Conservation (phyloP, 2,888 invertebrate genomes). For the Ptycholaimellus sp. region DNA sequence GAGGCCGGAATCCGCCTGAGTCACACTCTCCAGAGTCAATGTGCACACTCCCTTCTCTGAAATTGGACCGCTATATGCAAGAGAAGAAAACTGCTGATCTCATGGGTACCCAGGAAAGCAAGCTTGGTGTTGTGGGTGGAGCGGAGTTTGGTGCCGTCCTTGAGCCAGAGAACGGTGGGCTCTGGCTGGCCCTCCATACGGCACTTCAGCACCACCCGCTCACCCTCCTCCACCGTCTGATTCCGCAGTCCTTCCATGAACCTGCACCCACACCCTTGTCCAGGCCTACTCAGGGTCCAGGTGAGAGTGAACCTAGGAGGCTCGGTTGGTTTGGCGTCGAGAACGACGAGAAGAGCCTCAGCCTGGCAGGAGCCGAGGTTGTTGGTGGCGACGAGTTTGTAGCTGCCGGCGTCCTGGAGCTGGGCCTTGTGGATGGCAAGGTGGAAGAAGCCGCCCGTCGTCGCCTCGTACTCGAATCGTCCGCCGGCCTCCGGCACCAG, state of each 20-base stretch:
- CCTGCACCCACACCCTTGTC: too few relatives aligned
- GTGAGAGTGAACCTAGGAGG: too few relatives aligned
- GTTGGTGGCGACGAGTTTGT: constrained; percentile 5
- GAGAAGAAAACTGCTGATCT: too few relatives aligned
- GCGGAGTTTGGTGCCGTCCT: constrained; percentile 18
- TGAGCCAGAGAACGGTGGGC: constrained; percentile 17
- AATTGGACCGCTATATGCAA: neutral
- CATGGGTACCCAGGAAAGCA: too few relatives aligned
- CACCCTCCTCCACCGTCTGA: neutral
- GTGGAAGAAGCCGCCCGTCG: constrained; percentile 3
- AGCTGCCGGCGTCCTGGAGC: constrained; percentile 3
- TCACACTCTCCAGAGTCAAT: constrained; percentile 1
- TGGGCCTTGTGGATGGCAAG: constrained; percentile 5
- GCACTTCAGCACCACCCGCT: constrained; percentile 1
- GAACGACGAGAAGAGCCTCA: too few relatives aligned
- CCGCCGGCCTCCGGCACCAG: constrained; percentile 4
- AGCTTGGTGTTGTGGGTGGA: too few relatives aligned
- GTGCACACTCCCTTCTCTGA: neutral
- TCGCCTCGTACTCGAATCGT: constrained; percentile 5
- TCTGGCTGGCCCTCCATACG: constrained; percentile 6
- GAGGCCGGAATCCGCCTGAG: neutral
- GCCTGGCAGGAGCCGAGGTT: too few relatives aligned
- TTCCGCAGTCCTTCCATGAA: too few relatives aligned
- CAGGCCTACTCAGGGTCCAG: too few relatives aligned
- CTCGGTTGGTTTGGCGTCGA: too few relatives aligned